These are phyloP conservation scores for Channa argus DNA, from an alignment of 2,113 vertebrate genomes.

Conservation along the genomic window DNA sequence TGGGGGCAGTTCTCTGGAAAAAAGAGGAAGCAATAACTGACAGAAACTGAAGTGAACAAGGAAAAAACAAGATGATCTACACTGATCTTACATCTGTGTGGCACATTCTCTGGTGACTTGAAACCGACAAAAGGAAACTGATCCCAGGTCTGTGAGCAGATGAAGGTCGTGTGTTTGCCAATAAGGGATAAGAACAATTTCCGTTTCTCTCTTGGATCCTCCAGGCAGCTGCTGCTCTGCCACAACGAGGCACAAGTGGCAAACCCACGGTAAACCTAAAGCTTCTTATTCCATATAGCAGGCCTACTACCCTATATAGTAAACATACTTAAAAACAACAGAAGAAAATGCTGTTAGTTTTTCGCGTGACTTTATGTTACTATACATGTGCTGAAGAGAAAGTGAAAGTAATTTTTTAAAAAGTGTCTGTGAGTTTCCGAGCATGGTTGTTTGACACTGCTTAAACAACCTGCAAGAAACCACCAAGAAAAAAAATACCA, in stretches of 20 bases:
- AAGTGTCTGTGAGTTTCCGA: conserved; percentile 12
- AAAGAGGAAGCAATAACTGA: conserved; percentile 70
- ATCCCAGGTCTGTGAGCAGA: conserved; percentile 61
- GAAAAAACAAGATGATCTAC: conserved; percentile 31
- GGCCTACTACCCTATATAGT: not conserved
- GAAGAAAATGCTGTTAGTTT: no score
- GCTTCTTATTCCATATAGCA: conserved; percentile 32
- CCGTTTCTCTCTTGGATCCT: conserved; percentile 59
- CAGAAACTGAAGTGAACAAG: conserved; percentile 33
- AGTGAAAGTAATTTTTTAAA: conserved; percentile 69
- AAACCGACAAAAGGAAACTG: conserved; percentile 36
- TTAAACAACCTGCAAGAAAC: not conserved
- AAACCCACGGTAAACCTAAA: conserved; percentile 69
- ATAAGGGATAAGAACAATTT: conserved; percentile 59
- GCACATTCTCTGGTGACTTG: conserved; percentile 13
- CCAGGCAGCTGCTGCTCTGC: conserved; percentile 53
- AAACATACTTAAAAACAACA: not conserved
- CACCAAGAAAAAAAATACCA: conserved; percentile 2
- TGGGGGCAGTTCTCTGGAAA: conserved; percentile 50
- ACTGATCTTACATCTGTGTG: conserved; percentile 31
- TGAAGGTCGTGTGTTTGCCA: conserved; percentile 48
- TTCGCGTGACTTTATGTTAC: not conserved
- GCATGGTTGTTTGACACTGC: not conserved
- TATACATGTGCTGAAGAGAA: conserved; percentile 67
- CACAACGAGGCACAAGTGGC: conserved; percentile 41